phyloP scores from a whole-genome alignment of 2,888 invertebrate genomes.

The Scelioninae gen. 1 region DNA sequence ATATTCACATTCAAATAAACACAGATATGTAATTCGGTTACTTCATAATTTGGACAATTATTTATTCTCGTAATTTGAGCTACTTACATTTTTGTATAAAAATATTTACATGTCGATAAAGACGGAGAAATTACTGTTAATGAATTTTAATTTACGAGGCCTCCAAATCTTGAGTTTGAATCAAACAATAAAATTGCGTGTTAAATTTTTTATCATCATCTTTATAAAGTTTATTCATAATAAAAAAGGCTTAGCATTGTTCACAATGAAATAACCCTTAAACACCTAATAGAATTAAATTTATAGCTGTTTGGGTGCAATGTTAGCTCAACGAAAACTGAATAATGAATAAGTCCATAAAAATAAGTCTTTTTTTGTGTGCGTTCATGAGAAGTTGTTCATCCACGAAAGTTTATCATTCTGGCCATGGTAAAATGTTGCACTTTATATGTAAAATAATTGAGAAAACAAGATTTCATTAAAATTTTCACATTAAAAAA shows the following conservation, averaged over 20 bases:
- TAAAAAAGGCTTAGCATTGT: not conserved
- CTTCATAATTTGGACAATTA: not conserved
- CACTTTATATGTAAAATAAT: no score
- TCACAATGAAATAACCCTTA: constrained; percentile 9
- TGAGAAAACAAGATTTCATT: no score
- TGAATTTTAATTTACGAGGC: no score
- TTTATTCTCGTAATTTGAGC: no score
- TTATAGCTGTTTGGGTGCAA: constrained; percentile 17
- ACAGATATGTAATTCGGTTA: no score
- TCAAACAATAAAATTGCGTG: not conserved
- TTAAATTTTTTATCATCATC: not conserved
- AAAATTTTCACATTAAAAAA: no score
- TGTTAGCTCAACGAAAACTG: constrained; percentile 13
- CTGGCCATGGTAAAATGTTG: not conserved
- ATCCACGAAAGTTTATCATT: constrained; percentile 32
- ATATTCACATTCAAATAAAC: not conserved
- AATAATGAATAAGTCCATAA: constrained; percentile 46
- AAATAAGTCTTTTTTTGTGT: constrained; percentile 32
- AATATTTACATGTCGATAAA: no score
- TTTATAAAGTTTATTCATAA: constrained; percentile 5
- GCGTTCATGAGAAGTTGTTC: constrained; percentile 25
- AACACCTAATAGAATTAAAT: constrained; percentile 17
- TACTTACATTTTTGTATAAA: no score
- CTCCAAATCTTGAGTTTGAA: not conserved
- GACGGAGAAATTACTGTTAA: no score